Percentiles rank a stretch among this genome's conserved stretches.
Evolutionary conservation across 2,113 vertebrate genomes (phyloP).

Genomic region (Amblyornis subalaris): DNA sequence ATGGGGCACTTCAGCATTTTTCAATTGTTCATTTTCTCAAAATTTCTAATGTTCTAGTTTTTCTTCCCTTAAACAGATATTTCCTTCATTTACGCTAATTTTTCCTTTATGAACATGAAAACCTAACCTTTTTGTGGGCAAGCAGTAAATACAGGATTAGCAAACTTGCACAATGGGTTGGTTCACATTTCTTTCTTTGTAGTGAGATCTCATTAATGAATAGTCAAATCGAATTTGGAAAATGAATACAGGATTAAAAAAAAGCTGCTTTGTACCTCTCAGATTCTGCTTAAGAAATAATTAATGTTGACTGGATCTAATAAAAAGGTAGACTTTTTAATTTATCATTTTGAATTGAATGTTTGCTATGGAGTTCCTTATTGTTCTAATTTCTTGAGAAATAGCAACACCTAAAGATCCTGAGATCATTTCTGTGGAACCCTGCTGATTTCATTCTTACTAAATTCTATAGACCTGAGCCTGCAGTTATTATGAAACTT

Average conservation of each 20-base stretch:
- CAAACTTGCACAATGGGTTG: neutral
- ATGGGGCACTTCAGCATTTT: neutral
- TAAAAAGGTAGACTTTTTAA: neutral
- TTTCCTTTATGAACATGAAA: neutral
- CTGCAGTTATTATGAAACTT: neutral
- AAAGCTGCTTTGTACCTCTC: neutral
- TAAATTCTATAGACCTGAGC: slow-evolving; percentile 12
- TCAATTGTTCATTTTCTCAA: neutral
- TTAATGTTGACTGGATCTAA: neutral
- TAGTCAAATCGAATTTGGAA: neutral
- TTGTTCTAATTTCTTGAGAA: neutral
- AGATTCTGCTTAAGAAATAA: neutral
- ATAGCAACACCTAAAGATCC: neutral
- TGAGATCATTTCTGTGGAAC: neutral
- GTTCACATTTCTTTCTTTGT: neutral
- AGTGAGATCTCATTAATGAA: slow-evolving; percentile 18
- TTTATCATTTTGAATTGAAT: neutral
- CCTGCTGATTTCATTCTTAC: slow-evolving; percentile 6
- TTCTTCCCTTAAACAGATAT: neutral
- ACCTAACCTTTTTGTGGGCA: neutral
- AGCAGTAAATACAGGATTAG: neutral
- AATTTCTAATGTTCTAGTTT: neutral
- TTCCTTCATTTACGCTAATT: neutral
- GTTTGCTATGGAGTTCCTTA: neutral
- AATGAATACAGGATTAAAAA: neutral